Base-by-base conservation (phyloP, 2,113 vertebrate genomes). In the Zosterops lateralis region DNA sequence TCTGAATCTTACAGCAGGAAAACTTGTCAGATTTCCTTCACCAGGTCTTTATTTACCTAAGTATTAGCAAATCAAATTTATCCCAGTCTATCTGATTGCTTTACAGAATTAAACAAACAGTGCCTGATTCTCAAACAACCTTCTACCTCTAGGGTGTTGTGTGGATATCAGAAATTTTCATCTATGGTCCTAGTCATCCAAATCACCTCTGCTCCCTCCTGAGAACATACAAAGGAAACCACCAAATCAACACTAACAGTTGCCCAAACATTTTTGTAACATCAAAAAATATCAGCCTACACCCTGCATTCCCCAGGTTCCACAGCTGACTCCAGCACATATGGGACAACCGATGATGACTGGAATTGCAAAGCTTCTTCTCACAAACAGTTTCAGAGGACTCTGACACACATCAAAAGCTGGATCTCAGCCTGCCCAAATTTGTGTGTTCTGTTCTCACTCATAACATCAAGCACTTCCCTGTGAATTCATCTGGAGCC, bases 21-120 rank as follows among this genome's bases (percentile, higher is more conserved):
- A 87, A 61, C 74, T 29, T 53, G 57, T 25, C 32, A 61, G 53
- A 87, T 68, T 84, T 94, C 68, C 25, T 10, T 92, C 71, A 94
- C 50, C 47, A 57, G 29, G 50, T 82, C 53, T 87, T 75, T 64
- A 71, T 51, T 84, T 68, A 76, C 18, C 38, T 70, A 76, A 0
- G 3, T 22, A 70, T 92, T 75, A 94, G 53, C 66, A 94, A 89
- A 91, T 50, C 24, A 75, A 87, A 78, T 82, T 64, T 50, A 67
- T 56, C 36, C 79, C 70, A 47, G 14, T 74, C 40, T 62, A 66
- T 28, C 9, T 72, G 54, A 87, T 34, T 50, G 42, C 45, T 76
- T 82, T 56, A 70, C 34, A 89, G 74, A 87, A 89, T 57, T 84
- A 74, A 91, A 56, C 68, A 93, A 95, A 82, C 58, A 31, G 28